Evolutionary conservation across 2,113 vertebrate species (phyloP).

Genomic region (Rynchops niger): DNA sequence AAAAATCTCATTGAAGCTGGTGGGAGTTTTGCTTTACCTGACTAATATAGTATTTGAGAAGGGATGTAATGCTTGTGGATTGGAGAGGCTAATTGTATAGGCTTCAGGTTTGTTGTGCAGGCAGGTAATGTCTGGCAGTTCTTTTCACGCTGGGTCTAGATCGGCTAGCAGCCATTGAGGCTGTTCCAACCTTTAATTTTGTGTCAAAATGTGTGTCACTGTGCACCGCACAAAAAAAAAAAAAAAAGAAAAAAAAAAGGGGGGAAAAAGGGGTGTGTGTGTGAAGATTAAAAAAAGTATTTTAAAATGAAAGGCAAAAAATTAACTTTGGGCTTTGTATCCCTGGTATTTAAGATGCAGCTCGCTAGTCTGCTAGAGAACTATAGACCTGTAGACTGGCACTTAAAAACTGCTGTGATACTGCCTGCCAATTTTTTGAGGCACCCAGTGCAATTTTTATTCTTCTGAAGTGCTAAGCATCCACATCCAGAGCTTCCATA

Average conservation of each 20-base stretch:
- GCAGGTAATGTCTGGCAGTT: not conserved
- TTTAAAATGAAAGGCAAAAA: not conserved
- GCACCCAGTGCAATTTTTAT: not conserved
- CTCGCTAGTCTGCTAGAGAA: not conserved
- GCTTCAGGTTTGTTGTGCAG: not conserved
- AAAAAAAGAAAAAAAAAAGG: fast-evolving
- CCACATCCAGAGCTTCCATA: not conserved
- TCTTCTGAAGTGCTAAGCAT: not conserved
- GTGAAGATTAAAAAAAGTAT: not conserved
- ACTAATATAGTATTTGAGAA: not conserved
- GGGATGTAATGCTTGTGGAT: not conserved
- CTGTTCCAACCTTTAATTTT: not conserved
- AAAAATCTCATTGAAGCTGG: not conserved
- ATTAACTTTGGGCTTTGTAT: not conserved
- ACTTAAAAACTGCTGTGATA: not conserved
- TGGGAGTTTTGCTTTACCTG: not conserved
- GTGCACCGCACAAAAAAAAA: fast-evolving
- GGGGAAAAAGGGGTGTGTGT: too few species aligned
- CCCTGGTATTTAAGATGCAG: not conserved
- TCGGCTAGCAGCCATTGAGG: not conserved
- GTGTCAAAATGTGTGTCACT: not conserved
- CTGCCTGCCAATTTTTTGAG: not conserved
- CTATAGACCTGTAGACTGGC: not conserved
- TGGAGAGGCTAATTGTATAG: not conserved
- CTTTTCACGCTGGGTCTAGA: not conserved